Conservation (phyloP, 1,140 invertebrate genomes). For the Macrotrachela quadricornifera region DNA sequence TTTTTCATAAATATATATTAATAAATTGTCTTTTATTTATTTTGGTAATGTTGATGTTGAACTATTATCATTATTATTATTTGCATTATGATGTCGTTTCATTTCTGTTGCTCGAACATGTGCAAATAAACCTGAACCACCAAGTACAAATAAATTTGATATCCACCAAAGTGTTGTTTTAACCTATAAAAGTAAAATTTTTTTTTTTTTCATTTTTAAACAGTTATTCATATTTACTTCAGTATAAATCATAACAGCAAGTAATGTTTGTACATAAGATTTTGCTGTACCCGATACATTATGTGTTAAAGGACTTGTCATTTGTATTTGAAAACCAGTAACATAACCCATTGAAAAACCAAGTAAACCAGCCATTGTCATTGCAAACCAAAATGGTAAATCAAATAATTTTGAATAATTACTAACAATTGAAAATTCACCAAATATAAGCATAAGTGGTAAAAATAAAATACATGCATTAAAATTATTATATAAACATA, state of each 20-base stretch:
- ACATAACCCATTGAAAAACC: conserved; percentile 92
- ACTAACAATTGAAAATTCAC: conserved; percentile 43
- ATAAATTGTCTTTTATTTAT: too few relatives aligned
- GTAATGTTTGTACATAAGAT: conserved; percentile 83
- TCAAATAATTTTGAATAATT: conserved; percentile 44
- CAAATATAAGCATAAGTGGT: conserved; percentile 63
- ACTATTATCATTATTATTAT: not conserved
- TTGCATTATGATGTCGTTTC: conserved; percentile 13
- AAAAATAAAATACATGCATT: conserved; percentile 74
- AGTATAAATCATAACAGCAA: conserved; percentile 70
- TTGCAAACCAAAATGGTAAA: conserved; percentile 35
- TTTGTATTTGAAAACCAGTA: conserved; percentile 85
- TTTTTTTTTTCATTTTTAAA: too few relatives aligned
- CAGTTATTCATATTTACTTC: conserved; percentile 31
- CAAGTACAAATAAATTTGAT: conserved; percentile 67
- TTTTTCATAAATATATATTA: too few relatives aligned
- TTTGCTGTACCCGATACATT: conserved; percentile 98
- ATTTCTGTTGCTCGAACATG: conserved; percentile 70
- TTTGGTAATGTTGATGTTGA: too few relatives aligned
- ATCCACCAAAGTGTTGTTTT: conserved; percentile 80
- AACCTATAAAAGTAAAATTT: not conserved
- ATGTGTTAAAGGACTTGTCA: conserved; percentile 89
- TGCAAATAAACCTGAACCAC: conserved; percentile 70
- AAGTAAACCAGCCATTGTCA: conserved; percentile 69
- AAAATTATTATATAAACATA: conserved; percentile 85